These are phyloP conservation scores for Chelmon rostratus DNA, from an alignment of 2,797 vertebrate species.

Conservation along the genomic window DNA sequence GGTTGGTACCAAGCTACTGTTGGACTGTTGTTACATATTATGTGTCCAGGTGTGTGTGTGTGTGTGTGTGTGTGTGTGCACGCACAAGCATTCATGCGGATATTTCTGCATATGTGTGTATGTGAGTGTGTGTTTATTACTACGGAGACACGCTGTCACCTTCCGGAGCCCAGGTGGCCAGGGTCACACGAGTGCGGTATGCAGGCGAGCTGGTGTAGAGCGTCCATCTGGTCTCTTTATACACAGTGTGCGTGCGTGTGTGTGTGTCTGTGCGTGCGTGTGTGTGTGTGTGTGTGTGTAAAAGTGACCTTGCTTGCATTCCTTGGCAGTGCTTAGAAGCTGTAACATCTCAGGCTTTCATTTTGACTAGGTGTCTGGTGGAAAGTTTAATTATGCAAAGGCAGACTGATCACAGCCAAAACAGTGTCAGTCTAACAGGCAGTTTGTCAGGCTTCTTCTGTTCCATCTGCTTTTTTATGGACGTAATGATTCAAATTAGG, in stretches of 20 bases:
- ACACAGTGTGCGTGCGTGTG: conserved; percentile 21
- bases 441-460: conserved; percentile 40
- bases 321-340: conserved; percentile 15
- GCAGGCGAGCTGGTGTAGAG: conserved; percentile 70
- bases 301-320: conserved; percentile 71
- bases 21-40: conserved; percentile 4
- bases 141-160: conserved; percentile 66
- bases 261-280: conserved; percentile 22
- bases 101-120: conserved; percentile 3
- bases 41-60: conserved; percentile 25
- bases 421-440: conserved; percentile 47
- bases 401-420: conserved; percentile 49
- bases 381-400: conserved; percentile 56
- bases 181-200: conserved; percentile 75
- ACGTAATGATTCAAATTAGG: conserved; percentile 32
- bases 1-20: background rate
- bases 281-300: conserved; percentile 30
- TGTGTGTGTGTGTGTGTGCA: conserved; percentile 17
- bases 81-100: background rate
- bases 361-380: conserved; percentile 36
- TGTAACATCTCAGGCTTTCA: conserved; percentile 28
- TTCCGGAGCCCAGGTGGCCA: conserved; percentile 75
- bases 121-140: conserved; percentile 36
- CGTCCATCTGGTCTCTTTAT: conserved; percentile 78
- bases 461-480: conserved; percentile 45